A percentile compares a stretch with the other conserved stretches of the same genome.
These are phyloP conservation scores for Matsumyia berberina DNA, from an alignment of 2,888 invertebrate species.

Conservation along the genomic window DNA sequence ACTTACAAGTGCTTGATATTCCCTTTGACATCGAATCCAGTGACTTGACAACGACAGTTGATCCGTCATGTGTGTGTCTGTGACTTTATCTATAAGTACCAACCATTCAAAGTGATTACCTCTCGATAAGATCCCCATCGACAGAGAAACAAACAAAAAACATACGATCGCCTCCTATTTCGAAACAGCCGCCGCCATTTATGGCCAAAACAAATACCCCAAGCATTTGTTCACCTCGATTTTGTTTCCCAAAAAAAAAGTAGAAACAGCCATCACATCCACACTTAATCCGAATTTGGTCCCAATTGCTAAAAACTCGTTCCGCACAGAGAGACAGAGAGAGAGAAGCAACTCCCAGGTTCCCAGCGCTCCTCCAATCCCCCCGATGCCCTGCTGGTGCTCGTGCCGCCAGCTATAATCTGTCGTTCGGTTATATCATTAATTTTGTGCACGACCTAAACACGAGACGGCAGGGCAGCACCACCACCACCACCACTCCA, in stretches of 20 bases:
- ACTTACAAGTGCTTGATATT: background rate
- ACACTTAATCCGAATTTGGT: slow-evolving; percentile 59
- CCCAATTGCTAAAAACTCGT: slow-evolving; percentile 49
- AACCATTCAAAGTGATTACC: slow-evolving; percentile 20
- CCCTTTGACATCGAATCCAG: slow-evolving; percentile 23
- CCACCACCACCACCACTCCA: no score
- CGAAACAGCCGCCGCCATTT: slow-evolving; percentile 49
- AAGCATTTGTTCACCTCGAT: slow-evolving; percentile 51
- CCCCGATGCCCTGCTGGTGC: slow-evolving; percentile 1
- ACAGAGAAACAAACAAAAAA: slow-evolving; percentile 1
- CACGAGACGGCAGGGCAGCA: slow-evolving; percentile 8
- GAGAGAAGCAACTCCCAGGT: slow-evolving; percentile 25
- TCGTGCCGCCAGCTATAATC: slow-evolving; percentile 32
- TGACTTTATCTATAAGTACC: slow-evolving; percentile 27
- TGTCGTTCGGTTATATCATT: slow-evolving; percentile 67
- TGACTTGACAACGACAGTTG: background rate
- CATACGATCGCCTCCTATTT: slow-evolving; percentile 21
- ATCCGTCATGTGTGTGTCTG: slow-evolving; percentile 4
- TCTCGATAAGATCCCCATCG: slow-evolving; percentile 24
- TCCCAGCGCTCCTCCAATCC: background rate
- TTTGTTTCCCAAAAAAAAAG: slow-evolving; percentile 37
- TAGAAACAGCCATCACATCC: slow-evolving; percentile 4
- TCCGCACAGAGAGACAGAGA: slow-evolving; percentile 23
- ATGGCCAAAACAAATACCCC: slow-evolving; percentile 54
- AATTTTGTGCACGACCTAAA: slow-evolving; percentile 65